These are phyloP conservation scores for Congeria kusceri DNA, from an alignment of 2,888 invertebrate species.

Conservation along the genomic window DNA sequence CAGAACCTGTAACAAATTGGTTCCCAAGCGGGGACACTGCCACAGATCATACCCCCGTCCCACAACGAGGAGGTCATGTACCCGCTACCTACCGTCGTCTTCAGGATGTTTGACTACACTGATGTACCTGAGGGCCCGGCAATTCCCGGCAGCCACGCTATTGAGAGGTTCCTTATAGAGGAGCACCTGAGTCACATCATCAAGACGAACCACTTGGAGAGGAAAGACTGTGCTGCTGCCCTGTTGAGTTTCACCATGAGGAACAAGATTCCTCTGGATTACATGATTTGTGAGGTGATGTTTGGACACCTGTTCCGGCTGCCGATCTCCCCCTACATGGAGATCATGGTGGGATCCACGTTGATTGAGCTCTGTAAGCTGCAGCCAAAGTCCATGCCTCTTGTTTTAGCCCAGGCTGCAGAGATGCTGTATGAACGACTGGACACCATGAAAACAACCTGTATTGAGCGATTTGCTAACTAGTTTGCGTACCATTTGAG, in stretches of 20 bases:
- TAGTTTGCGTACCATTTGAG: constrained; percentile 99
- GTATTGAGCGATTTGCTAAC: constrained; percentile 97
- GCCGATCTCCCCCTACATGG: constrained; percentile 94
- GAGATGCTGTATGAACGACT: constrained; percentile 98
- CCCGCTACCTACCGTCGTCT: constrained; percentile 97
- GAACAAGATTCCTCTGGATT: too few species aligned
- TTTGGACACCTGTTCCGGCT: constrained; percentile 97
- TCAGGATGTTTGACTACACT: constrained; percentile 98
- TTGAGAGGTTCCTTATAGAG: constrained; percentile 98
- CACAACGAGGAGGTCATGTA: constrained; percentile 96
- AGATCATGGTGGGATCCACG: constrained; percentile 97
- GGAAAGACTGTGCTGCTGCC: constrained; percentile 97
- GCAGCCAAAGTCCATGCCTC: constrained; percentile 98
- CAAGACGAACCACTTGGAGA: constrained; percentile 93
- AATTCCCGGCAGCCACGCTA: constrained; percentile 97
- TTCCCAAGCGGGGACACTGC: too few species aligned
- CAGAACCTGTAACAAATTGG: too few species aligned
- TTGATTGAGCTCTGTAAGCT: constrained; percentile 98
- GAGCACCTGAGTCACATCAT: constrained; percentile 96
- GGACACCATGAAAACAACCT: constrained; percentile 98
- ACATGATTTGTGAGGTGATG: too few species aligned
- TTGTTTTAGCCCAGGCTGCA: constrained; percentile 97
- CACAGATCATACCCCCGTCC: constrained; percentile 95
- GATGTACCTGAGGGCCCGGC: constrained; percentile 92
- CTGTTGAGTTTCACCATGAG: constrained; percentile 94